Evolutionary conservation across 2,113 vertebrate genomes (phyloP), one percentile per base, ranked within the genome.

Genomic region (Strix uralensis): DNA sequence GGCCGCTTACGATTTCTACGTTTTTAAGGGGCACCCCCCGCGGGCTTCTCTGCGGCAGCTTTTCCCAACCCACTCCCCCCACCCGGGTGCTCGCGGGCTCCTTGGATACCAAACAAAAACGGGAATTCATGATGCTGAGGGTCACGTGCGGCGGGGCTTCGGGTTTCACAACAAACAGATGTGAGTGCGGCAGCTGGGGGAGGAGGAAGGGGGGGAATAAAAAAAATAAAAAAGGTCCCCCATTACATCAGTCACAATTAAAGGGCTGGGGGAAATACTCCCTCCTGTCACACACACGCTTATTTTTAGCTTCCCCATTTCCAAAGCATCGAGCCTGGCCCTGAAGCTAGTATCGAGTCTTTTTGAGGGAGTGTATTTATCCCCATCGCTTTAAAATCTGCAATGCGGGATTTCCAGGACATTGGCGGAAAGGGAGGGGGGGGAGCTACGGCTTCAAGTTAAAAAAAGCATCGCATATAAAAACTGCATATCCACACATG

Each of bases 151-250:
- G 83, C 89, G 0, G 54, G 34, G 92, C 88, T 98, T 99, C 98
- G 14, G 96, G 98, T 99, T 99, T 99, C 99, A 99, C 99, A 99
- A 99, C 99, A 99, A 99, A 99, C 99, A 99, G 98, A 98, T 98
- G 98, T 97, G 98, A 97, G 88, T 92, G 87, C 86, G 97, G 98
- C 98, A 92, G 96, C 97, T 94, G 93, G 82, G 67, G 73, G 38
- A 15, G 34, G 32, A 51, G 40, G 8, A 23, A 13, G 15, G 13
- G 46, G 54, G 54, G 20, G 16, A 46, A 46, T 46, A 47, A 47
- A 47, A 47, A 47, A 47, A 47, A 20, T 20, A 47, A 47, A 21
- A 30, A 29, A 11, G 57, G 59, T 47, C 90, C 89, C 63, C 55
- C 30, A 1, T 46, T 81, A 51, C 74, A 82, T 63, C 75, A 77